A percentile compares a stretch with the other conserved stretches of the same genome.
These are phyloP conservation scores for Sinotaia quadrata DNA, from an alignment of 2,888 invertebrate species.

Conservation along the genomic window DNA sequence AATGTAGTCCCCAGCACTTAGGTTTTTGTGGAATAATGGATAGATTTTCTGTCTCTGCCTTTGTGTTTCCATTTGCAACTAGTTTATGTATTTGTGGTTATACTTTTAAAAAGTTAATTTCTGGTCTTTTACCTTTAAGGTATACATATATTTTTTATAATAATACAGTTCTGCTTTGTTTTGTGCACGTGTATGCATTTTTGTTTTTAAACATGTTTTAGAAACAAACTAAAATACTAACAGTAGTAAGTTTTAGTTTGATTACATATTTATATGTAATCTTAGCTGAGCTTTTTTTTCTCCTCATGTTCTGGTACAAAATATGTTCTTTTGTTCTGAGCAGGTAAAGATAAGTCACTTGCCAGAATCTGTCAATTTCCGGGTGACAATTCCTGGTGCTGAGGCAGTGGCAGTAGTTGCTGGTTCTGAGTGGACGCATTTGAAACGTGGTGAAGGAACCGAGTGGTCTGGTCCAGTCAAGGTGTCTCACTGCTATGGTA, in stretches of 20 bases:
- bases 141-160: too few species aligned
- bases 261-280: not conserved
- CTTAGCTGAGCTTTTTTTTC: not conserved
- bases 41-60: too few species aligned
- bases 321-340: not conserved
- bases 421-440: constrained; percentile 70
- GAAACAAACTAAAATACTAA: too few species aligned
- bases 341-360: constrained; percentile 37
- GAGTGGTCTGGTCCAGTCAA: constrained; percentile 67
- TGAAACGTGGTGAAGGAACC: constrained; percentile 53
- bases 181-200: too few species aligned
- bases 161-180: too few species aligned
- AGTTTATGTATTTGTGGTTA: too few species aligned
- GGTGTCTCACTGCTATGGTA: constrained; percentile 58
- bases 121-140: too few species aligned
- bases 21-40: too few species aligned
- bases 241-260: not conserved
- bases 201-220: too few species aligned
- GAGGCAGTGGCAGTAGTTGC: constrained; percentile 70
- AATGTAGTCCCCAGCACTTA: too few species aligned
- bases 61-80: too few species aligned
- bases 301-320: not conserved
- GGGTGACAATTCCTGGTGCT: constrained; percentile 66
- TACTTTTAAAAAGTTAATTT: too few species aligned
- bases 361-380: constrained; percentile 55